Evolutionary conservation across 2,888 invertebrate species (phyloP), one percentile per base, ranked within the genome.

Genomic region (Megastigmus dorsalis): DNA sequence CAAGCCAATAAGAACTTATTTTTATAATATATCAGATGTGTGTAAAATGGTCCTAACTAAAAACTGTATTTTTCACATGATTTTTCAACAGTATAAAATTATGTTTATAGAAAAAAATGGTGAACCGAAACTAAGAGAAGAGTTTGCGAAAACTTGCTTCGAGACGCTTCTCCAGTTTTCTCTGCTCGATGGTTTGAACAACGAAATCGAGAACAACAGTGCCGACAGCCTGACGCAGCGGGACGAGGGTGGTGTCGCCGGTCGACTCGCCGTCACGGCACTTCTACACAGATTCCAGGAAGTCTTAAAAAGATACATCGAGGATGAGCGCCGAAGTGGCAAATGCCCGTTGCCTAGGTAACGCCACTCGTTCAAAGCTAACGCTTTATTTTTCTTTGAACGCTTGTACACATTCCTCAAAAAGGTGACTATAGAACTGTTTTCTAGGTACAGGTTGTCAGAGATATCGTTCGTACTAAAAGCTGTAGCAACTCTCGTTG

Each of bases 381-480:
- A 4, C 36, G 33, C 60, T 15, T 10, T 13, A 6, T 63, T 72
- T 43, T 20, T 52, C 10, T 28, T 59, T 52, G 5, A 28, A 10
- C 30, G 23, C 33, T 41, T 20, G 55, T 26, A 57, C 20, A 18
- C 63, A 43, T 43, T 67, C 69, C 41, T n/a, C 36, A 70, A 65
- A 71, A 75, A 75, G 77, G 23, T 77, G 71, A 77, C 77, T 77
- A 84, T 83, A 81, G 74, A 77, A 80, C 79, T 80, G 71, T 84
- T 80, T 86, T 86, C 83, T 83, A 97, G 97, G 89, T 96, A 97
- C 86, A 92, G 97, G 77, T 90, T 98, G 77, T 96, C 97, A 2
- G 98, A 98, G 90, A 97, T 98, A 88, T 96, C 97, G 59, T 98
- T 98, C 89, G 98, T 98, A 28, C 88, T 98, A 67, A 97, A 97